Evolutionary conservation across 2,888 invertebrate genomes (phyloP).

Genomic region (Macrophya alboannulata): DNA sequence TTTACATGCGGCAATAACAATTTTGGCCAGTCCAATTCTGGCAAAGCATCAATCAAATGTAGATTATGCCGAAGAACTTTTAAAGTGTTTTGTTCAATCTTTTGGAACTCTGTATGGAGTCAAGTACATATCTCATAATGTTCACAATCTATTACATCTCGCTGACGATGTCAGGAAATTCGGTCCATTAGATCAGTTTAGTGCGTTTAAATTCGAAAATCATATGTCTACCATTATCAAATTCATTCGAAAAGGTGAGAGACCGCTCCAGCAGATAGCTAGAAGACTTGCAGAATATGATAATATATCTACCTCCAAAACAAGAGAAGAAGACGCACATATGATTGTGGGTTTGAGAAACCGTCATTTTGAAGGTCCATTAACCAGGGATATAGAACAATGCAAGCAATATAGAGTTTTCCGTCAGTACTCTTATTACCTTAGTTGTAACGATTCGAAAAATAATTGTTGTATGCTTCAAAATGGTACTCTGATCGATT

Average conservation of each 20-base stretch:
- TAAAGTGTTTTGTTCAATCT: slow-evolving; percentile 63
- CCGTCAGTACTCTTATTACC: background rate
- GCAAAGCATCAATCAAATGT: slow-evolving; percentile 50
- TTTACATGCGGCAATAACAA: slow-evolving; percentile 62
- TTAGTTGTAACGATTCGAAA: slow-evolving; percentile 14
- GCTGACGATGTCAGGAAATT: slow-evolving; percentile 57
- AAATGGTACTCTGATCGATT: slow-evolving; percentile 7
- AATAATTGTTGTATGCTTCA: slow-evolving; percentile 24
- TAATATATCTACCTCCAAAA: background rate
- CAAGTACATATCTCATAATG: slow-evolving; percentile 54
- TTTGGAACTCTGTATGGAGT: slow-evolving; percentile 62
- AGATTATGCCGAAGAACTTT: slow-evolving; percentile 62
- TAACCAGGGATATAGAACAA: background rate
- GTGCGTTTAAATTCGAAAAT: slow-evolving; percentile 52
- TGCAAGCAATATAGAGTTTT: background rate
- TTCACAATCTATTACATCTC: slow-evolving; percentile 58
- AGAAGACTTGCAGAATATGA: slow-evolving; percentile 30
- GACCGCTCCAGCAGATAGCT: slow-evolving; percentile 25
- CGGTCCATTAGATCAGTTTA: slow-evolving; percentile 58
- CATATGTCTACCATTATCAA: slow-evolving; percentile 11
- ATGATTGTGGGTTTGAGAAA: background rate
- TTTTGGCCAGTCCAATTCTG: slow-evolving; percentile 61
- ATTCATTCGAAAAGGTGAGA: slow-evolving; percentile 19
- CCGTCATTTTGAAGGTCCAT: background rate
- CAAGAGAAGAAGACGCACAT: background rate